phyloP scores from a whole-genome alignment of 2,797 vertebrate species.

The Myoxocephalus aenaeus region DNA sequence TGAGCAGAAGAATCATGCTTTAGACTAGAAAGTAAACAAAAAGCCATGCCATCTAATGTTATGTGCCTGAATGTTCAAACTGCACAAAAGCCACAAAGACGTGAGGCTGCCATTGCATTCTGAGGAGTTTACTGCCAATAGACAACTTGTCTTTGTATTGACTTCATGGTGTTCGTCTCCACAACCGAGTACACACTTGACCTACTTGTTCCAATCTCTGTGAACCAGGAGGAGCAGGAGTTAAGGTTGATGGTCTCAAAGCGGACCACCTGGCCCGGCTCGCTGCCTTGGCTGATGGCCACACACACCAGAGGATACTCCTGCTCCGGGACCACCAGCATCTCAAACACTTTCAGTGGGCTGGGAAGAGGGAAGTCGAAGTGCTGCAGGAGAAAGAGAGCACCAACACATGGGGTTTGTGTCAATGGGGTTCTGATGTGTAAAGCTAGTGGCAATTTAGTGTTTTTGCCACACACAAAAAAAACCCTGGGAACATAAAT shows the following conservation, averaged over 20 bases:
- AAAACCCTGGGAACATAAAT: neutral
- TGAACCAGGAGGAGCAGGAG: slow-evolving; percentile 99
- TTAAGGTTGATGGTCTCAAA: slow-evolving; percentile 99
- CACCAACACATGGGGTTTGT: neutral
- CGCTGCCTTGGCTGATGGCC: slow-evolving; percentile 90
- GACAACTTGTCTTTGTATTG: neutral
- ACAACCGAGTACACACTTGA: neutral
- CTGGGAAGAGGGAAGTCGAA: slow-evolving; percentile 98
- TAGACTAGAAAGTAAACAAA: neutral
- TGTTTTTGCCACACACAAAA: neutral
- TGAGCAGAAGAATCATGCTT: neutral
- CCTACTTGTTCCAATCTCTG: slow-evolving; percentile 93
- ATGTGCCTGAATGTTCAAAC: neutral
- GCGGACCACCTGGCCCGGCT: slow-evolving; percentile 92
- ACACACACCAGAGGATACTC: slow-evolving; percentile 98
- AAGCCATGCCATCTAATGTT: neutral
- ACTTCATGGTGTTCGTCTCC: neutral
- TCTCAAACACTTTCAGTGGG: slow-evolving; percentile 97
- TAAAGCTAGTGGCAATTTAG: neutral
- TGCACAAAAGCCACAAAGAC: neutral
- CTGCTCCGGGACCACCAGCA: slow-evolving; percentile 98
- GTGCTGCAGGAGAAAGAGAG: slow-evolving; percentile 83
- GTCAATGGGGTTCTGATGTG: neutral
- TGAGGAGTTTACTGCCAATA: neutral
- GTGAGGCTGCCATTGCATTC: neutral